Evolutionary conservation across 2,797 vertebrate genomes (phyloP).

Genomic region (Nyctalus aviator): DNA sequence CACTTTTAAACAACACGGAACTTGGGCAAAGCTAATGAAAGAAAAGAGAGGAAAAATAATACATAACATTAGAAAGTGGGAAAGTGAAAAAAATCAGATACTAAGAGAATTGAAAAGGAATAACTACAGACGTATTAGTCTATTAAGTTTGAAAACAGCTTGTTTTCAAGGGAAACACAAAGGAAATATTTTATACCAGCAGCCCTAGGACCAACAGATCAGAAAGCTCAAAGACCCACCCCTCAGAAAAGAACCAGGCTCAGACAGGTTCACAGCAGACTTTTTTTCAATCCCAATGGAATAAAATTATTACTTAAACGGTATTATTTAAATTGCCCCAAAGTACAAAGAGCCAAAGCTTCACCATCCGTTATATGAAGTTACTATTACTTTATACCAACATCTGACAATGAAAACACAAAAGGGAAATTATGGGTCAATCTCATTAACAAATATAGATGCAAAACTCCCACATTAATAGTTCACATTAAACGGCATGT

Average conservation of each 20-base stretch:
- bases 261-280: not conserved
- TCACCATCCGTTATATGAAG: not conserved
- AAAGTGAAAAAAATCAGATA: conserved; percentile 1
- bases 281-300: not conserved
- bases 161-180: conserved; percentile 34
- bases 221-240: not conserved
- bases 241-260: not conserved
- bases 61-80: not conserved
- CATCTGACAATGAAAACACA: conserved; percentile 26
- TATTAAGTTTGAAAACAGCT: conserved; percentile 12
- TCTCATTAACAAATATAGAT: conserved; percentile 27
- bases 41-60: not conserved
- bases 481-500: conserved; percentile 21
- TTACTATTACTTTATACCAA: not conserved
- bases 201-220: not conserved
- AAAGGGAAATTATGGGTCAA: conserved; percentile 26
- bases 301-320: not conserved
- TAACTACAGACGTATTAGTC: not conserved
- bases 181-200: not conserved
- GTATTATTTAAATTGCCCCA: not conserved
- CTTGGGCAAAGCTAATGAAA: not conserved
- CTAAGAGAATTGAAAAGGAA: conserved; percentile 1
- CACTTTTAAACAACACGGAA: not conserved
- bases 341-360: conserved; percentile 8
- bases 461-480: conserved; percentile 19